These are phyloP conservation scores for Aphidius gifuensis DNA, from an alignment of 1,140 invertebrate genomes.

Conservation along the genomic window DNA sequence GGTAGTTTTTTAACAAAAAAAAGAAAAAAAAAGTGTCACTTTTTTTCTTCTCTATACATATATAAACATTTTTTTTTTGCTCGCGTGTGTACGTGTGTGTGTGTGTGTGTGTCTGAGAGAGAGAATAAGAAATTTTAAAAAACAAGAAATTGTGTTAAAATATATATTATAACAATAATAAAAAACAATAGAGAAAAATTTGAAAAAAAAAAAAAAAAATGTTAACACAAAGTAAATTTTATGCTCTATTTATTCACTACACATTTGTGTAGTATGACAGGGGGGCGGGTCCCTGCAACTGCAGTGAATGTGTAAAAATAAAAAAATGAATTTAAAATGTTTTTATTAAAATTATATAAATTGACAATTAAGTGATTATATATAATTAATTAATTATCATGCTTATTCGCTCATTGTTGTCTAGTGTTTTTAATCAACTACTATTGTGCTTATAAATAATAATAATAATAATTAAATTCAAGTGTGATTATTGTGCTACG, in stretches of 20 bases:
- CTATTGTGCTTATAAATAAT: too few relatives aligned
- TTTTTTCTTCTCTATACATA: too few relatives aligned
- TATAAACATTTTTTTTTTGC: not conserved
- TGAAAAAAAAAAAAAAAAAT: constrained; percentile 28
- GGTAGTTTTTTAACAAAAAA: too few relatives aligned
- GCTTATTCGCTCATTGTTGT: too few relatives aligned
- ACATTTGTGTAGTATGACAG: constrained; percentile 47
- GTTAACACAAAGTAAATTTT: constrained; percentile 50
- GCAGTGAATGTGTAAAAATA: constrained; percentile 31
- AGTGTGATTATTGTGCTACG: too few relatives aligned
- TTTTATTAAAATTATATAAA: not conserved
- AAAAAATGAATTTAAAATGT: constrained; percentile 20
- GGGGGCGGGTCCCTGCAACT: constrained; percentile 44
- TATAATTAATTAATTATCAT: not conserved
- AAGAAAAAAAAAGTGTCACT: too few relatives aligned
- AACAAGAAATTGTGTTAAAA: constrained; percentile 4
- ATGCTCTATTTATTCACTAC: constrained; percentile 50
- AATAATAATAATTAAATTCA: too few relatives aligned
- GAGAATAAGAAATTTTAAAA: not conserved
- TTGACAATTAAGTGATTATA: constrained; percentile 12
- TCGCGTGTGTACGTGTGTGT: constrained; percentile 25
- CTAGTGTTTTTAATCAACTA: too few relatives aligned
- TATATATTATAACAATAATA: constrained; percentile 11
- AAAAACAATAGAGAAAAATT: not conserved
- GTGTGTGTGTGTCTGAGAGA: constrained; percentile 27